Evolutionary conservation across 2,888 invertebrate species (phyloP), one percentile per base, ranked within the genome.

Genomic region (Trissoscelio sp.): DNA sequence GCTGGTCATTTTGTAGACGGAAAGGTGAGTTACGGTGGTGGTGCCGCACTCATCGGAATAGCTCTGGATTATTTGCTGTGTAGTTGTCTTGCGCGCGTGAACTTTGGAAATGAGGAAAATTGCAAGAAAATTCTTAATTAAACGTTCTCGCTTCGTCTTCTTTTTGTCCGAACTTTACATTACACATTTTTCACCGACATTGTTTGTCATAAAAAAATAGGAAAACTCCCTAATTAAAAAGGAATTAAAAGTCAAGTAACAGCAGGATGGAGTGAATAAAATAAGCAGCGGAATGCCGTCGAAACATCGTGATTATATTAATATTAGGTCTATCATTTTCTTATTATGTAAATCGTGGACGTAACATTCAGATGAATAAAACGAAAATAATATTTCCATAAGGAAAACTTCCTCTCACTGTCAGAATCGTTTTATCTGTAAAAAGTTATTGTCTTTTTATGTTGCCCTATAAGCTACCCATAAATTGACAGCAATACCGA

Each of bases 21-120:
- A 85, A 85, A 86, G 82, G 82, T 87, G 86, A 87, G 81, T 87
- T 87, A 87, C 86, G 83, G 79, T 82, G 75, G 69, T 83, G 67
- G 58, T 42, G 46, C 48, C 57, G 62, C 22, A 37, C 53, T 77
- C 73, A 34, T 73, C 77, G 73, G 72, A 81, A 77, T 72, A 77
- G 55, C 55, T 67, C 55, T n/a, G 46, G 51, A 67, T 77, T 77
- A 77, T 77, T 73, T 77, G 77, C 67, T 24, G 66, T 42, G 58
- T 24, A 72, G 66, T 81, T 77, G 77, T 75, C 39, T 75, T 66
- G 22, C 5, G 64, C 24, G 58, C 51, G 51, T 70, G 57, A 70
- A 74, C 69, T 62, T 51, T 42, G 20, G 39, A 48, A 74, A 72
- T 55, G 55, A 48, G 69, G 34, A 64, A 70, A 70, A 78, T 37